phyloP scores from a whole-genome alignment of 2,888 invertebrate genomes.

The Lamellibrachia columna region DNA sequence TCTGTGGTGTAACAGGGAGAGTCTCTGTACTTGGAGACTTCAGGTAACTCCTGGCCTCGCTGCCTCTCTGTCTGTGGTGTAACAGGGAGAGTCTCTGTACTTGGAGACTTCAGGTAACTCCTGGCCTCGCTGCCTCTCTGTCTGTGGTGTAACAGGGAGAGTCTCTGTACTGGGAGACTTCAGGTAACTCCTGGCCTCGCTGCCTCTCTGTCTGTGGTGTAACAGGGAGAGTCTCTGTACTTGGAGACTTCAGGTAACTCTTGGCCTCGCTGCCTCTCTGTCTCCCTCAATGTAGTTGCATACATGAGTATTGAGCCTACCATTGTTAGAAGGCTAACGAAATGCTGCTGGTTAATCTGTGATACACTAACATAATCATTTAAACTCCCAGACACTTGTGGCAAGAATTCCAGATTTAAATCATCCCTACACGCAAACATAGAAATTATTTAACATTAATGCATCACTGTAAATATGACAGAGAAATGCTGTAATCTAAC shows the following conservation, averaged over 20 bases:
- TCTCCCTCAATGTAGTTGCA: not conserved
- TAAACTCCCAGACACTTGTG: not conserved
- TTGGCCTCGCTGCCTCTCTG: not conserved
- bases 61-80: not conserved
- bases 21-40: no score
- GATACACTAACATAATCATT: not conserved
- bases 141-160: not conserved
- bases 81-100: not conserved
- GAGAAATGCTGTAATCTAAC: no score
- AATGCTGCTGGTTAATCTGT: not conserved
- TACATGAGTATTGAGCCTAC: not conserved
- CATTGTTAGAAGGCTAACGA: not conserved
- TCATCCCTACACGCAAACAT: not conserved
- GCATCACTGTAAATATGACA: no score
- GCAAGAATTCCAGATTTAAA: not conserved
- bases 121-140: not conserved
- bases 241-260: no score
- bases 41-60: no score
- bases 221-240: not conserved
- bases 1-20: not conserved
- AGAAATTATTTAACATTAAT: no score
- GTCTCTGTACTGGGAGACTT: no score
- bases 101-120: not conserved
- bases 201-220: not conserved
- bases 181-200: not conserved